Evolutionary conservation across 2,888 invertebrate genomes (phyloP).

Genomic region (Catocala nupta): DNA sequence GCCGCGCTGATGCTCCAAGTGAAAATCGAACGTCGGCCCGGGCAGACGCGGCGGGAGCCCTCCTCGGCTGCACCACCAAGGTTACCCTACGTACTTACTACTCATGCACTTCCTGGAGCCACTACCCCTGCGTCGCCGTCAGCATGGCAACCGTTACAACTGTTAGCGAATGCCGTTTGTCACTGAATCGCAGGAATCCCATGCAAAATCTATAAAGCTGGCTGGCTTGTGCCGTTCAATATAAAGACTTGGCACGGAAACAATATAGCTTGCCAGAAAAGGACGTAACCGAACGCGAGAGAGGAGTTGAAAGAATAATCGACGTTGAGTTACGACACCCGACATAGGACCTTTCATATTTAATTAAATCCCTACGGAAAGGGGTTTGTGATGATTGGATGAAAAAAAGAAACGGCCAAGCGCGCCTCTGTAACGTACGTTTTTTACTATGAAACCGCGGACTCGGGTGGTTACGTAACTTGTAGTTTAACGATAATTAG

Average conservation of each 20-base stretch:
- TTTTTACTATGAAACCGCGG: conserved; percentile 14
- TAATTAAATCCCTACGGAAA: conserved; percentile 66
- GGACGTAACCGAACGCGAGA: conserved; percentile 72
- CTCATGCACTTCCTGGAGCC: conserved; percentile 73
- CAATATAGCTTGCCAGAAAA: conserved; percentile 80
- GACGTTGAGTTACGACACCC: conserved; percentile 66
- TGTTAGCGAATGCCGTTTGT: conserved; percentile 39
- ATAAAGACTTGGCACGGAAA: conserved; percentile 78
- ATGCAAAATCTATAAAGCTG: conserved; percentile 71
- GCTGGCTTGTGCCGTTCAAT: conserved; percentile 75
- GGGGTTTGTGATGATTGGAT: conserved; percentile 58
- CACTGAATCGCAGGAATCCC: conserved; percentile 50
- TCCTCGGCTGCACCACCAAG: conserved; percentile 80
- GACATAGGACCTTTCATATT: conserved; percentile 69
- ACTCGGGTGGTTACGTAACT: conserved; percentile 38
- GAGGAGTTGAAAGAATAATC: conserved; percentile 70
- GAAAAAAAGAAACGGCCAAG: conserved; percentile 49
- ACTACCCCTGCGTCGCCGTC: conserved; percentile 32
- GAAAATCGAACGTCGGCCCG: conserved; percentile 86
- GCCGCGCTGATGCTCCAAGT: conserved; percentile 84
- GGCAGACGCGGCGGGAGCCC: conserved; percentile 78
- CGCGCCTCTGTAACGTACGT: conserved; percentile 22
- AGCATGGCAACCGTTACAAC: conserved; percentile 44
- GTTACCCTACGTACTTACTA: conserved; percentile 72
- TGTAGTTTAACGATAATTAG: conserved; percentile 39